Evolutionary conservation across 2,888 invertebrate species (phyloP), one percentile per base, ranked within the genome.

Genomic region (Cyaniris semiargus): DNA sequence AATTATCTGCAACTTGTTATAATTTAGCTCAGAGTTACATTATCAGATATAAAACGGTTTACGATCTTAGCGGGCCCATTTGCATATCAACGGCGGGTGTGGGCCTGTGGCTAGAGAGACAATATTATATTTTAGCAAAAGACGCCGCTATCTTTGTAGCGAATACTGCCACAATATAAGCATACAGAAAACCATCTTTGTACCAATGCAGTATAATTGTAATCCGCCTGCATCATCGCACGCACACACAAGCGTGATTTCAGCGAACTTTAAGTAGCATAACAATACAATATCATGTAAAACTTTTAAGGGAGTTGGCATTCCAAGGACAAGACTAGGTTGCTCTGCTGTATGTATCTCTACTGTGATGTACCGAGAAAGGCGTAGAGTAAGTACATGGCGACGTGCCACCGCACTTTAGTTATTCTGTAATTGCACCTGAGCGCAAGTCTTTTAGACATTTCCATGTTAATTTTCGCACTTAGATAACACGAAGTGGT

Each of bases 41-140:
- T 90, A 91, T 92, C 91, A 86, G 91, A 90, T 92, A 87, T 86
- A 85, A 88, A 89, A 89, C 88, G 88, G 88, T 91, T 92, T 91
- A 91, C 90, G 89, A 91, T 91, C 87, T 89, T 83, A 85, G 82
- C 86, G 85, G 88, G 85, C 88, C 87, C 84, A 92, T 92, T 92
- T 92, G 90, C 92, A 92, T 92, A 92, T 91, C 91, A 89, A 90
- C 84, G 84, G 82, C 84, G 85, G 85, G 87, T 85, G 86, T 85
- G 86, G 86, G 85, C 85, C 87, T 85, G 86, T 85, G 86, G 86
- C 86, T 84, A 83, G 83, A 85, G 86, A 86, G 86, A 89, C 90
- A 89, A 91, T 91, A 90, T 91, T 91, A 90, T 91, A 91, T 91
- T 90, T 87, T 83, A 86, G 85, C 83, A 83, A 84, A 90, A 90